phyloP scores from a whole-genome alignment of 2,888 invertebrate genomes.

The Seira musarum region DNA sequence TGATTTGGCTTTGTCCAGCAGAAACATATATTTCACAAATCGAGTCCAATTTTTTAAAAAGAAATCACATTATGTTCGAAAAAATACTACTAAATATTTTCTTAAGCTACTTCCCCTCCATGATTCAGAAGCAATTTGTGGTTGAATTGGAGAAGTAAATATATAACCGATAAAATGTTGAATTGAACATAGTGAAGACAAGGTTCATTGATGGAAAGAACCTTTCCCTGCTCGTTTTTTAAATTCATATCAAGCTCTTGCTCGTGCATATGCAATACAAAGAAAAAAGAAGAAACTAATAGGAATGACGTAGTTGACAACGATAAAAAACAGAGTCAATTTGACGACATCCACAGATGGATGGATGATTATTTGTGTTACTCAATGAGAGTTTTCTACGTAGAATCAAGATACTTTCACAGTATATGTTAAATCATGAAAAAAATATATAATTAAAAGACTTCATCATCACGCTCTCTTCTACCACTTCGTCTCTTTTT shows the following conservation, averaged over 20 bases:
- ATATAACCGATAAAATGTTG: slow-evolving; percentile 13
- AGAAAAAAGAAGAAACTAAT: no score
- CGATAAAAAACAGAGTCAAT: slow-evolving; percentile 16
- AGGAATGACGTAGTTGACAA: not conserved
- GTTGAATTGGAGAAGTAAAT: slow-evolving; percentile 31
- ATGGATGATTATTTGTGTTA: no score
- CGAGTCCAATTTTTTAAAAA: no score
- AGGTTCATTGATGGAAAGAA: slow-evolving; percentile 29
- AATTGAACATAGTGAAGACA: slow-evolving; percentile 6
- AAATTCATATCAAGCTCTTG: slow-evolving; percentile 24
- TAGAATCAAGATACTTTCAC: no score
- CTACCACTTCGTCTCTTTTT: not conserved
- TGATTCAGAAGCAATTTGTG: slow-evolving; percentile 39
- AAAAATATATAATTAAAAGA: slow-evolving; percentile 13
- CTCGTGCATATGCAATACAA: slow-evolving; percentile 18
- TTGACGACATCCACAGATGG: no score
- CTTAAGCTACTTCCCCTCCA: not conserved
- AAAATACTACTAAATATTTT: no score
- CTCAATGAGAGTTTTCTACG: no score
- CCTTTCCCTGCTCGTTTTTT: slow-evolving; percentile 38
- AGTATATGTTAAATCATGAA: no score
- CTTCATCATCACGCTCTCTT: no score
- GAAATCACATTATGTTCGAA: no score
- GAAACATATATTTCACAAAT: no score
- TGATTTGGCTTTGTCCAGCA: no score